Percentiles rank a stretch among this genome's conserved stretches.
phyloP scores from a whole-genome alignment of 30 jellyfish, hydroid and myxozoan genomes.

The Rhopilema esculentum region DNA sequence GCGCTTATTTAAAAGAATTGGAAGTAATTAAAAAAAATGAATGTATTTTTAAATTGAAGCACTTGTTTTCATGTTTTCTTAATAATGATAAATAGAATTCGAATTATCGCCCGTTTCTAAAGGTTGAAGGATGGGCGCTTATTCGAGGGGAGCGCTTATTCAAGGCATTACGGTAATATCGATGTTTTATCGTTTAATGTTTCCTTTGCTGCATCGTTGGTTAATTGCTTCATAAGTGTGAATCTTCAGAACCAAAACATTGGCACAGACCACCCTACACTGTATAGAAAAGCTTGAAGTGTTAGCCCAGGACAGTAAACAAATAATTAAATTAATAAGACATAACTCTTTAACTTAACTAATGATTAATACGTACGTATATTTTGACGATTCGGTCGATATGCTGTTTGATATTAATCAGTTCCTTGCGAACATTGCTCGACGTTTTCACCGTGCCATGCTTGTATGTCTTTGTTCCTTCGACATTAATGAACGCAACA shows the following conservation, averaged over 20 bases:
- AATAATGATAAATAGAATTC: too few species aligned
- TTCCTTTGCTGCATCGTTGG: neutral
- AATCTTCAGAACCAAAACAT: neutral
- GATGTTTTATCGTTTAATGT: neutral
- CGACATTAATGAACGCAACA: neutral
- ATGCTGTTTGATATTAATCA: neutral
- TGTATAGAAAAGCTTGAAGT: neutral
- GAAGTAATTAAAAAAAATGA: too few species aligned
- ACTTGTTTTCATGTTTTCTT: too few species aligned
- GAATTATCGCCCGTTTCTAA: too few species aligned
- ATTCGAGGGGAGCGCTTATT: too few species aligned
- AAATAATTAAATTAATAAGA: too few species aligned
- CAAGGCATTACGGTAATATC: too few species aligned
- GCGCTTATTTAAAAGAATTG: too few species aligned
- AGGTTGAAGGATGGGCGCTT: too few species aligned
- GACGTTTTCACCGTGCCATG: neutral
- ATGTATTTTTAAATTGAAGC: too few species aligned
- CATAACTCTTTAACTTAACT: too few species aligned
- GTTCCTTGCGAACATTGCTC: neutral
- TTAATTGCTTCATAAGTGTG: neutral
- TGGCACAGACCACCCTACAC: constrained; percentile 8
- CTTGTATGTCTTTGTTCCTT: neutral
- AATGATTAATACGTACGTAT: neutral
- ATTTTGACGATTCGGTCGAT: neutral
- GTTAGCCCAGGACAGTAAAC: neutral